phyloP scores from a whole-genome alignment of 2,888 invertebrate species.

The Harpagoxenus sublaevis region DNA sequence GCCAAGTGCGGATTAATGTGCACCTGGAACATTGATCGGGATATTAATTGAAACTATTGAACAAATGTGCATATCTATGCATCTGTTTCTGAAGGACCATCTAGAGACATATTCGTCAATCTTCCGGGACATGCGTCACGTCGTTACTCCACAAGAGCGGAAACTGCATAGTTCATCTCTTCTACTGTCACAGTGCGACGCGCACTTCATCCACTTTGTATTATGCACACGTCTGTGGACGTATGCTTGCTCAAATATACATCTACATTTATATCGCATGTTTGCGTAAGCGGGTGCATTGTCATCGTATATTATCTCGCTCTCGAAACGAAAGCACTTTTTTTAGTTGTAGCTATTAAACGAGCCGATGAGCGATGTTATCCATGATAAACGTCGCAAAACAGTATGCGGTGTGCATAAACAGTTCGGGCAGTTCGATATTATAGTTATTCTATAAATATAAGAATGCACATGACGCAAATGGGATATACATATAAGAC shows the following conservation, averaged over 20 bases:
- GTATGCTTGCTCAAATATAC: slow-evolving; percentile 10
- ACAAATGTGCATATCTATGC: not conserved
- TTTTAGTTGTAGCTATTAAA: slow-evolving; percentile 21
- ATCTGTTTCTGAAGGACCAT: slow-evolving; percentile 11
- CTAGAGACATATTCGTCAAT: slow-evolving; percentile 20
- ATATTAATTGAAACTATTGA: slow-evolving; percentile 31
- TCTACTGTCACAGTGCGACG: not conserved
- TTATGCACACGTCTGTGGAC: slow-evolving; percentile 18
- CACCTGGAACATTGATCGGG: slow-evolving; percentile 10
- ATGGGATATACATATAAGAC: not conserved
- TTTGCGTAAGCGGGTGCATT: slow-evolving; percentile 17
- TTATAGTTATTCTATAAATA: not conserved
- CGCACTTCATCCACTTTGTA: slow-evolving; percentile 28
- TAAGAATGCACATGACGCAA: slow-evolving; percentile 16
- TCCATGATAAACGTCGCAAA: not conserved
- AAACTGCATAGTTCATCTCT: slow-evolving; percentile 23
- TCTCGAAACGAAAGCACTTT: slow-evolving; percentile 17
- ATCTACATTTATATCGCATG: slow-evolving; percentile 31
- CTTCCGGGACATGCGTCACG: slow-evolving; percentile 7
- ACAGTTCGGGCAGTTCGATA: not conserved
- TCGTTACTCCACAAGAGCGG: not conserved
- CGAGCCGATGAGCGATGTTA: slow-evolving; percentile 11
- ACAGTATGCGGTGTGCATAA: not conserved
- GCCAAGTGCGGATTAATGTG: not conserved
- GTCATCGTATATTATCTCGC: not conserved